phyloP scores from a whole-genome alignment of 1,140 invertebrate genomes.

The Papilio helenus region DNA sequence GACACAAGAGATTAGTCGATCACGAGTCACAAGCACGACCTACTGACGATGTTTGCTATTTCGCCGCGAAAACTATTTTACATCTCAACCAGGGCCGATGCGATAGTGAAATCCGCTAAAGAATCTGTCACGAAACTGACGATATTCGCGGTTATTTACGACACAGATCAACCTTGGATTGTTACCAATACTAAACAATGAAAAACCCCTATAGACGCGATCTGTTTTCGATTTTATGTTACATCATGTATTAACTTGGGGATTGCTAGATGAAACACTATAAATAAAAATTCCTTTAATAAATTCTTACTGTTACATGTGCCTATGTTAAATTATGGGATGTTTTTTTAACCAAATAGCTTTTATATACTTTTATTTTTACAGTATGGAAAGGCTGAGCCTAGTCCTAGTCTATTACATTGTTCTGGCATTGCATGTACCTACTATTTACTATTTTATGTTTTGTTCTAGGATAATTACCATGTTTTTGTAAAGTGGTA shows the following conservation, averaged over 20 bases:
- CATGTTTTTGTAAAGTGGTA: neutral
- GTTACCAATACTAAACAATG: neutral
- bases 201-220: neutral
- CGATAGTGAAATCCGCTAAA: conserved; percentile 47
- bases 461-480: neutral
- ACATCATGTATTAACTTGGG: neutral
- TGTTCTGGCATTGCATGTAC: too few species aligned
- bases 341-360: too few species aligned
- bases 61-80: conserved; percentile 47
- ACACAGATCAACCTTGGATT: conserved; percentile 26
- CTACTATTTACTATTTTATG: neutral
- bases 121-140: conserved; percentile 42
- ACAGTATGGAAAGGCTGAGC: too few species aligned
- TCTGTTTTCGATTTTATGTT: neutral
- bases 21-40: conserved; percentile 48
- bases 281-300: too few species aligned
- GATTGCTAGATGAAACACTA: too few species aligned
- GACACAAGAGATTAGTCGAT: conserved; percentile 45
- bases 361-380: too few species aligned
- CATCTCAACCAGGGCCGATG: conserved; percentile 30
- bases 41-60: conserved; percentile 52
- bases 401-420: too few species aligned
- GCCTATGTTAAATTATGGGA: too few species aligned
- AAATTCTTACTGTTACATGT: too few species aligned
- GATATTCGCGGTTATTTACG: conserved; percentile 21